These are phyloP conservation scores for Mastigias papua DNA, from an alignment of 30 jellyfish, hydroid and myxozoan genomes.

Conservation along the genomic window DNA sequence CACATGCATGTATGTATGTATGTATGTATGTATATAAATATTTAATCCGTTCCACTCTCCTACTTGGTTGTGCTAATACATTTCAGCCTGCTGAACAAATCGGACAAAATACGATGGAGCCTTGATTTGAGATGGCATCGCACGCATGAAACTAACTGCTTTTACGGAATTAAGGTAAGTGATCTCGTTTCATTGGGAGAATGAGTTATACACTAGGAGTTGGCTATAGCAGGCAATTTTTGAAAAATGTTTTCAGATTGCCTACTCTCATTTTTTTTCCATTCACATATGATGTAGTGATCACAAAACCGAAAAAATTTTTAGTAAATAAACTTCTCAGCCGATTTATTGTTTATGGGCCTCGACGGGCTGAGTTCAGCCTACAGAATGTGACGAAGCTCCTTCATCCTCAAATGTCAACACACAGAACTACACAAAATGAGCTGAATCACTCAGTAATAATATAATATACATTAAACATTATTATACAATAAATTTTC, in stretches of 20 bases:
- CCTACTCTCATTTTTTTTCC: no score
- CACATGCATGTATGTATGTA: no score
- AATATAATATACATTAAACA: background rate
- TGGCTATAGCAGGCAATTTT: no score
- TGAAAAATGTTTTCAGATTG: no score
- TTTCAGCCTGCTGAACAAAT: conserved; percentile 40
- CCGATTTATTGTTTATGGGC: background rate
- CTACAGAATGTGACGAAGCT: background rate
- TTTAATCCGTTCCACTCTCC: no score
- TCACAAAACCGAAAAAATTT: no score
- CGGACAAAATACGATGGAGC: conserved; percentile 63
- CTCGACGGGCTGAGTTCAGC: background rate
- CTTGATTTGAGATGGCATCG: conserved; percentile 61
- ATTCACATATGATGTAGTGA: no score
- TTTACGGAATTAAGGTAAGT: conserved; percentile 63
- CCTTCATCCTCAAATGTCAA: background rate
- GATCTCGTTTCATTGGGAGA: no score
- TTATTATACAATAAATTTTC: background rate
- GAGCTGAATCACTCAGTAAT: background rate
- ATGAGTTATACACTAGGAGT: no score
- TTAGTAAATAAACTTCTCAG: no score
- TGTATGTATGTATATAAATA: no score
- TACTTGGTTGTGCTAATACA: no score
- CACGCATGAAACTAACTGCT: conserved; percentile 27
- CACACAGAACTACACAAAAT: background rate